These are phyloP conservation scores for Odontothrips loti DNA, from an alignment of 2,888 invertebrate genomes.

Conservation along the genomic window DNA sequence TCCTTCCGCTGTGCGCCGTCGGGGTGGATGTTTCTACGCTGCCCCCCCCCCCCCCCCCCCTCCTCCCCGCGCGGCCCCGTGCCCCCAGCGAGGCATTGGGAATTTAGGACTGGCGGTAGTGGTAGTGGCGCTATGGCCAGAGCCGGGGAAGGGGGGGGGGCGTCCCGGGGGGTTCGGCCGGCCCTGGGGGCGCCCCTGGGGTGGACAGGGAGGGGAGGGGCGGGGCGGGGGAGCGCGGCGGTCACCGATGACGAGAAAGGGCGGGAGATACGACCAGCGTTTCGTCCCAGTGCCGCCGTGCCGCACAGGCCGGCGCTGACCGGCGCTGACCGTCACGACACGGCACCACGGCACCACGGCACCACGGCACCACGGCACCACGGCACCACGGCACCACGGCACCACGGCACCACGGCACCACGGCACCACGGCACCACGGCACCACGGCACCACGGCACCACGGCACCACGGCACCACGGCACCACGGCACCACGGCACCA, in stretches of 20 bases:
- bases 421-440: no score
- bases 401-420: no score
- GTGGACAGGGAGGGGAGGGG: no score
- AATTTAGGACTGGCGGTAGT: neutral
- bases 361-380: no score
- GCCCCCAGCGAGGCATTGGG: conserved; percentile 4
- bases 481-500: no score
- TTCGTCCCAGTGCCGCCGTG: neutral
- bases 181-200: no score
- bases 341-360: neutral
- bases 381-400: no score
- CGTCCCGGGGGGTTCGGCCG: no score
- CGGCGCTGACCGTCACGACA: neutral
- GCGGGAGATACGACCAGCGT: neutral
- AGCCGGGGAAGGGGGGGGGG: neutral
- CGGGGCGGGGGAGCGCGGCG: neutral
- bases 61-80: neutral
- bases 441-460: no score
- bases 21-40: neutral
- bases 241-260: conserved; percentile 11
- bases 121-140: neutral
- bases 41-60: neutral
- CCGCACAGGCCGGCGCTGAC: neutral
- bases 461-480: no score
- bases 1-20: no score